Percentiles rank a stretch among this genome's conserved stretches.
Evolutionary conservation across 2,113 vertebrate species (phyloP).

Genomic region (Hymenochirus boettgeri): DNA sequence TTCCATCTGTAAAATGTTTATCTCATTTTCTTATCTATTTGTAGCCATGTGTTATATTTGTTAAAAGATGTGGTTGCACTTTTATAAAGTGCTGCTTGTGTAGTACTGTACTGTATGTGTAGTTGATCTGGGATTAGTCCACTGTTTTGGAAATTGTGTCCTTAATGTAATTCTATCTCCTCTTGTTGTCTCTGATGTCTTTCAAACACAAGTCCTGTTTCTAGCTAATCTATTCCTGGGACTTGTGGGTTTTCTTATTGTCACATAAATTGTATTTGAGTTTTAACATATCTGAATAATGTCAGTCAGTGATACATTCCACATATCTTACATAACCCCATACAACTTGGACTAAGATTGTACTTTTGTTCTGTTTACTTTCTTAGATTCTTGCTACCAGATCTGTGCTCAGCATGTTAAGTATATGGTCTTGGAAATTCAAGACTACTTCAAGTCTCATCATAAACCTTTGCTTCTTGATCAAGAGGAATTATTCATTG

Average conservation of each 20-base stretch:
- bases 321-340: neutral
- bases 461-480: too few relatives aligned
- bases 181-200: neutral
- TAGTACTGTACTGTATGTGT: too few relatives aligned
- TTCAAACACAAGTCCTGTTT: neutral
- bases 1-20: too few relatives aligned
- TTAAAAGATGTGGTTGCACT: too few relatives aligned
- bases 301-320: neutral
- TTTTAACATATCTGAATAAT: neutral
- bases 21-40: too few relatives aligned
- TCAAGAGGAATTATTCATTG: too few relatives aligned
- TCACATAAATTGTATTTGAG: neutral
- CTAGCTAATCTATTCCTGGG: neutral
- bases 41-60: too few relatives aligned
- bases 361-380: constrained; percentile 3
- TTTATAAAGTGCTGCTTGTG: too few relatives aligned
- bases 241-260: neutral
- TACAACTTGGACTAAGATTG: neutral
- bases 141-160: neutral
- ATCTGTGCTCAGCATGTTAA: constrained; percentile 1
- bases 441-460: too few relatives aligned
- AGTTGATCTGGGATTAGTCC: neutral
- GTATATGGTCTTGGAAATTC: neutral
- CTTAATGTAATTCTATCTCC: neutral
- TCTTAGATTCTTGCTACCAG: neutral